Evolutionary conservation across 2,888 invertebrate species (phyloP).

Genomic region (Machimus rusticus): DNA sequence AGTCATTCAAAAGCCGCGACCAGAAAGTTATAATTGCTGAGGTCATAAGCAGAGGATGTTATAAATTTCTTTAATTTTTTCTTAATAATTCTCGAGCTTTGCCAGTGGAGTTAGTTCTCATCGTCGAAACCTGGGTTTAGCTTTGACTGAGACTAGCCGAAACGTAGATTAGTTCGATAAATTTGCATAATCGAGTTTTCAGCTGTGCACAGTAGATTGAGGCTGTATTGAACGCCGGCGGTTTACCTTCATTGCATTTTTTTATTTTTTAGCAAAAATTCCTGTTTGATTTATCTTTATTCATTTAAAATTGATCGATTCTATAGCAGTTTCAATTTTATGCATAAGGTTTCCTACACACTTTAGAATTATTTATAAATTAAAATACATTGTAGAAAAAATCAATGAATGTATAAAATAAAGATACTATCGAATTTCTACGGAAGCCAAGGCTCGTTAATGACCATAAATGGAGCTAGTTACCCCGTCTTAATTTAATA

Average conservation of each 20-base stretch:
- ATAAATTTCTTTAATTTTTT: slow-evolving; percentile 30
- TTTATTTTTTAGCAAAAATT: no score
- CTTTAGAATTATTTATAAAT: no score
- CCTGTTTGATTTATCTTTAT: no score
- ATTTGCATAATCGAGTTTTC: slow-evolving; percentile 25
- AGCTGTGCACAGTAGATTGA: not conserved
- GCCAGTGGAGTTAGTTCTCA: not conserved
- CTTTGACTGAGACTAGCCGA: not conserved
- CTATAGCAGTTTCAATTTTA: no score
- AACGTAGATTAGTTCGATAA: not conserved
- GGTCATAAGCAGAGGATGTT: slow-evolving; percentile 23
- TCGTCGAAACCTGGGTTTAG: not conserved
- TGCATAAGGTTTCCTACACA: no score
- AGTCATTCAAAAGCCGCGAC: slow-evolving; percentile 15
- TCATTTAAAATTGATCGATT: no score
- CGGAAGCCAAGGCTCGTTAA: not conserved
- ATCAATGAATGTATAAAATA: no score
- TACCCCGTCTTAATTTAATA: not conserved
- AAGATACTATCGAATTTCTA: no score
- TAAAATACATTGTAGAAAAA: no score
- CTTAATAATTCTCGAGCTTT: not conserved
- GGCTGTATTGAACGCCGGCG: not conserved
- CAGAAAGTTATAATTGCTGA: slow-evolving; percentile 36
- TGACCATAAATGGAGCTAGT: not conserved
- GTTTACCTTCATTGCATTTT: no score